Conservation (phyloP, 2,888 invertebrate species). For the Tiliacea citrago region DNA sequence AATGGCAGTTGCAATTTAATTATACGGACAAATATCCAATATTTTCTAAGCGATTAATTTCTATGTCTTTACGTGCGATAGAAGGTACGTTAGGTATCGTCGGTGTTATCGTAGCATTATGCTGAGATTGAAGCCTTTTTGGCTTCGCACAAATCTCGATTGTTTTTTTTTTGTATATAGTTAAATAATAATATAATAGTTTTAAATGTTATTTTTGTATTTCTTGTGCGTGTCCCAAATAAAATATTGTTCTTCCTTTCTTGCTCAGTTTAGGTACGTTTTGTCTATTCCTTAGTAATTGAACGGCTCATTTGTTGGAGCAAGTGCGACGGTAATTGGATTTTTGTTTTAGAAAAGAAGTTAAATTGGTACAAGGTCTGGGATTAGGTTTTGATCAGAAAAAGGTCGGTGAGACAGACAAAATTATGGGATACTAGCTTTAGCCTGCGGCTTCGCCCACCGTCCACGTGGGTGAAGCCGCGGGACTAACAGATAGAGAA, state of each 20-base stretch:
- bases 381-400: slow-evolving; percentile 13
- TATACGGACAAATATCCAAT: not conserved
- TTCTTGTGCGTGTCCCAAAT: too few relatives aligned
- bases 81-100: not conserved
- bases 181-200: too few relatives aligned
- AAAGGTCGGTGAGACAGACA: not conserved
- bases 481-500: not conserved
- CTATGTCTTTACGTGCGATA: not conserved
- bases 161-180: too few relatives aligned
- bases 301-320: slow-evolving; percentile 22
- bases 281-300: slow-evolving; percentile 5
- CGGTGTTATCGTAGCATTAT: too few relatives aligned
- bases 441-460: not conserved
- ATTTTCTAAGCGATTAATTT: not conserved
- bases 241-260: too few relatives aligned
- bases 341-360: slow-evolving; percentile 23
- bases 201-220: too few relatives aligned
- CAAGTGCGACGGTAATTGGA: slow-evolving; percentile 13
- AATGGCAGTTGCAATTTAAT: too few relatives aligned
- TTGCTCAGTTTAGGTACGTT: not conserved
- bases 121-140: too few relatives aligned
- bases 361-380: slow-evolving; percentile 24
- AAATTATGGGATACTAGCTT: not conserved
- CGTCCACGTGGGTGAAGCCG: too few relatives aligned
- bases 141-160: too few relatives aligned